Base-by-base conservation (phyloP, 2,888 invertebrate species). In the Perizoma flavofasciatum region DNA sequence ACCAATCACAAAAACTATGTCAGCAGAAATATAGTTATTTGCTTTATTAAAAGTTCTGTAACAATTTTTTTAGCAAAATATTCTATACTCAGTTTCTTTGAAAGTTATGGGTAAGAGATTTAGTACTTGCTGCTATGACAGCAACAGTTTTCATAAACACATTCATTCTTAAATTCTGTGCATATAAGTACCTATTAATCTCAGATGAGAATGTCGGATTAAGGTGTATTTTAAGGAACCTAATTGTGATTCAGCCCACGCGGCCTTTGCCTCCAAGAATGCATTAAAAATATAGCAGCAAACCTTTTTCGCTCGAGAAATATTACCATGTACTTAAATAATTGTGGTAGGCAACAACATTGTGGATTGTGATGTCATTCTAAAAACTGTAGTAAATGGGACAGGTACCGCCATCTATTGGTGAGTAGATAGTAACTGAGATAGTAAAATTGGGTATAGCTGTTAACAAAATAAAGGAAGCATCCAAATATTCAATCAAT, bases 191-290 rank as follows among this genome's bases (percentile, higher is more conserved):
- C n/a, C 10, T 41, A 45, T 11, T 56, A 47, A 56, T 61, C 55
- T 49, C 52, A 56, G 39, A 35, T 56, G 60, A 73, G 71, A 75
- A 81, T 79, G 75, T 73, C 65, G 75, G 76, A 78, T 80, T 77
- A 72, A 72, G 67, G 57, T 72, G 65, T 66, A 73, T 72, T 70
- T 76, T 75, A 72, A 74, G 67, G 55, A 40, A 59, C 73, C 76
- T 86, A 86, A 86, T 87, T 86, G 82, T 81, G 66, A 86, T 86
- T 77, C 87, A 61, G 55, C 85, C 85, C 86, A 85, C 86, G 84
- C 79, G 55, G 64, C 67, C 79, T 79, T 70, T 70, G 72, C 76
- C 80, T 85, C 78, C 77, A 72, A 81, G 84, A 86, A 85, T 83
- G 83, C 83, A 81, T 84, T 81, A 83, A 86, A 83, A 83, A 83